Conservation (phyloP, 2,888 invertebrate genomes). For the Drosophila kuntzei region DNA sequence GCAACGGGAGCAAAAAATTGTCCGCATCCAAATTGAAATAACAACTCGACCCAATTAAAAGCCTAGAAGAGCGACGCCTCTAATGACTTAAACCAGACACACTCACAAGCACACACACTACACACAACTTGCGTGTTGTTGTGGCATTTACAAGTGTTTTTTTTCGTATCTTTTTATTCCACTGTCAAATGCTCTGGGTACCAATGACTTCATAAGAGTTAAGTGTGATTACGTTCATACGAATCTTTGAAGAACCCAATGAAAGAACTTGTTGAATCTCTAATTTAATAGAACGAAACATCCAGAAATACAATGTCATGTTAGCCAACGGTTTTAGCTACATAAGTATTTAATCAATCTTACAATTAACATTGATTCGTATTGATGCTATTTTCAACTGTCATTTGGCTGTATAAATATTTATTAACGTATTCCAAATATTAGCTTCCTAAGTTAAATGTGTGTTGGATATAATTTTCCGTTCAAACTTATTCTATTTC, state of each 20-base stretch:
- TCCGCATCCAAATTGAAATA: conserved; percentile 59
- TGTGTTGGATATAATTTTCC: not conserved
- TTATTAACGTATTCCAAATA: not conserved
- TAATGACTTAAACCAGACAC: conserved; percentile 43
- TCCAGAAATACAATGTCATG: conserved; percentile 9
- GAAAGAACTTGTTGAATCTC: conserved; percentile 9
- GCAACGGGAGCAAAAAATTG: conserved; percentile 24
- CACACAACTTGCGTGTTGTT: conserved; percentile 25
- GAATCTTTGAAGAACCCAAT: conserved; percentile 11
- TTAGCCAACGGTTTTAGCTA: conserved; percentile 6
- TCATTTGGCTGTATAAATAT: conserved; percentile 1
- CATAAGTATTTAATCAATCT: conserved; percentile 10
- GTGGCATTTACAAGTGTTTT: conserved; percentile 50
- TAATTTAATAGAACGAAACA: not conserved
- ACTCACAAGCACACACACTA: conserved; percentile 7
- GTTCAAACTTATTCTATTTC: not conserved
- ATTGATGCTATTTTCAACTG: not conserved
- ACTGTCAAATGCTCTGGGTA: conserved; percentile 29
- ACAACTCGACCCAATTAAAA: conserved; percentile 67
- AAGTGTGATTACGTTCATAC: conserved; percentile 25
- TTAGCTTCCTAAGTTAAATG: not conserved
- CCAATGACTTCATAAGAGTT: conserved; percentile 51
- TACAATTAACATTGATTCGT: not conserved
- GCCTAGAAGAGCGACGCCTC: conserved; percentile 43
- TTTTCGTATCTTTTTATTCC: conserved; percentile 11